Base-by-base conservation (phyloP, 2,113 vertebrate genomes). In the Actenoides hombroni region DNA sequence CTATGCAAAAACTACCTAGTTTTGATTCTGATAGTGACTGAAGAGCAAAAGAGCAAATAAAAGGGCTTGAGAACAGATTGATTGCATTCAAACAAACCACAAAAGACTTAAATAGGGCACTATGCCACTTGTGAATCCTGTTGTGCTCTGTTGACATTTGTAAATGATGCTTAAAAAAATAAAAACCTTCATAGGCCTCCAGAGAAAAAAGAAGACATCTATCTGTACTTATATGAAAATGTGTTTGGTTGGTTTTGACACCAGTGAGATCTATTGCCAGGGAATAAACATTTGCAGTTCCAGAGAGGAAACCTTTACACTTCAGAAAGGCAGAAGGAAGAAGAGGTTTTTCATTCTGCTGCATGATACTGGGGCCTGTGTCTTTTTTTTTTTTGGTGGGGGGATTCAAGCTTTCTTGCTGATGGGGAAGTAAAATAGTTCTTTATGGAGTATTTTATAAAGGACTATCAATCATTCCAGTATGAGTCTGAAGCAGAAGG, bases 391-490 rank as follows among this genome's bases (percentile, higher is more conserved):
- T 51, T 97, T 94, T 61, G 61, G 21, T 16, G 44, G 17, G 67
- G 57, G 61, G 59, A 95, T 64, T 33, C 82, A 88, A 88, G 82
- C 71, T 92, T 95, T 94, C 83, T 88, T 83, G 63, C 65, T 69
- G 39, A 86, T 88, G 80, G 82, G 89, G 96, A 88, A 88, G 75
- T 83, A 80, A 96, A 95, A 69, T 54, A 89, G 91, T 95, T 97
- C 92, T 93, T 91, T 94, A 79, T 70, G 29, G 85, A 57, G 68
- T 76, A 94, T 95, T 97, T 96, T 95, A 91, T 39, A 94, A 87
- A 95, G 77, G 71, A 76, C 93, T 93, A 95, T 97, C 94, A 96
- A 91, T 97, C 95, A 97, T 94, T 95, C 46, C 33, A 92, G 59
- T 96, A 95, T 53, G 26, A 87, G 76, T 49, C 81, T 89, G 74